These are phyloP conservation scores for Eurytoma adleriae DNA, from an alignment of 2,888 invertebrate species.

Conservation along the genomic window DNA sequence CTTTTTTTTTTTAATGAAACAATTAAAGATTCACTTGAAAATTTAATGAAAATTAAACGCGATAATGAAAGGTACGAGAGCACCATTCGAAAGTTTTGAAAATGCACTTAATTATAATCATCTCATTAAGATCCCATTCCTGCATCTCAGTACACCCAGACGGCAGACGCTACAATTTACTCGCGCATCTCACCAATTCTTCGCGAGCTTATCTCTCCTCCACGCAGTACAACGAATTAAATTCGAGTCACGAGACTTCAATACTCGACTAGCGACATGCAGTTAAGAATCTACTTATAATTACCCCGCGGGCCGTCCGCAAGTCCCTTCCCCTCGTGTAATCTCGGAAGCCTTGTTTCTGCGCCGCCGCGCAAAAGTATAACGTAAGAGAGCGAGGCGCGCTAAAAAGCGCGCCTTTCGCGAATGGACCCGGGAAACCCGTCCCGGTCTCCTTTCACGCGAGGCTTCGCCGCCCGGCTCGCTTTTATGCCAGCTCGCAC, in stretches of 20 bases:
- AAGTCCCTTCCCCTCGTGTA: conserved; percentile 66
- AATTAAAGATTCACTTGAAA: too few relatives aligned
- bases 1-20: too few relatives aligned
- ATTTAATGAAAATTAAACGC: neutral
- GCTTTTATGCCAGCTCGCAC: too few relatives aligned
- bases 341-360: conserved; percentile 61
- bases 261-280: conserved; percentile 39
- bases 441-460: too few relatives aligned
- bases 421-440: conserved; percentile 52
- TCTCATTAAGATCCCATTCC: conserved; percentile 30
- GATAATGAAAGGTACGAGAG: neutral
- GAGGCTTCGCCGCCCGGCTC: too few relatives aligned
- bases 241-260: conserved; percentile 17
- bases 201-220: conserved; percentile 12
- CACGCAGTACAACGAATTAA: conserved; percentile 34
- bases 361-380: conserved; percentile 33
- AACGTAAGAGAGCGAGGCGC: neutral
- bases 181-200: conserved; percentile 17
- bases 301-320: conserved; percentile 62
- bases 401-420: conserved; percentile 19
- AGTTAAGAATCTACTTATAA: conserved; percentile 67
- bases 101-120: conserved; percentile 18
- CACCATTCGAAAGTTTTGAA: neutral
- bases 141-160: neutral
- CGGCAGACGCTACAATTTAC: conserved; percentile 18